Base-by-base conservation (phyloP, 2,888 invertebrate species). In the Drosophila mimetica region DNA sequence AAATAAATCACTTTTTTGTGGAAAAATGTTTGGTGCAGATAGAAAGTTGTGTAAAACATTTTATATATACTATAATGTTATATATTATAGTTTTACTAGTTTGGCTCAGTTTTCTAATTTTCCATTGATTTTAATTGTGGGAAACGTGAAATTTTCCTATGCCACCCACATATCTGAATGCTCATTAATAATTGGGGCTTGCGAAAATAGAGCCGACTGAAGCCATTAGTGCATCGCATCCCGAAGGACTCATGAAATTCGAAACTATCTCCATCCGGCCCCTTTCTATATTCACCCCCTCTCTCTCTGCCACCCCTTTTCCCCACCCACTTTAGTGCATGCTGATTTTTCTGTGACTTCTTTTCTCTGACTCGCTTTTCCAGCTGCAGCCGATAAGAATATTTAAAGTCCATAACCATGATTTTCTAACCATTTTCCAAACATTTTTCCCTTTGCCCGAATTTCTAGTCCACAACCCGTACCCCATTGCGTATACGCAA, bases 401-500 rank as follows among this genome's bases (percentile, higher is more conserved):
- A 30, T 66, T 32, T 66, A 51, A 51, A 51, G 66, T 51, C 50
- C 71, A 54, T 48, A 14, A 22, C n/a, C 22, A n/a, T 57, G 58
- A 39, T 39, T 39, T 39, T 11, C 36, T 5, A 39, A 9, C 54
- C 20, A 32, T 50, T 54, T 34, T 11, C 46, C 28, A 18, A 39
- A 39, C 14, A 16, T 14, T 22, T 34, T 47, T 30, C 30, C 28
- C 52, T n/a, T n/a, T n/a, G n/a, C n/a, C n/a, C n/a, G n/a, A n/a
- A n/a, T n/a, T n/a, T n/a, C n/a, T n/a, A n/a, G n/a, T n/a, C n/a
- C n/a, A n/a, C 9, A 73, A 58, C 72, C 39, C 25, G 14, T 9
- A 9, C 14, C 25, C 44, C 74, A 65, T 50, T 87, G 76, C 88
- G 82, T 87, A 82, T 87, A 83, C 82, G 88, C 83, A 83, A 87